phyloP scores from a whole-genome alignment of 2,888 invertebrate species.

The Melieria omissa region DNA sequence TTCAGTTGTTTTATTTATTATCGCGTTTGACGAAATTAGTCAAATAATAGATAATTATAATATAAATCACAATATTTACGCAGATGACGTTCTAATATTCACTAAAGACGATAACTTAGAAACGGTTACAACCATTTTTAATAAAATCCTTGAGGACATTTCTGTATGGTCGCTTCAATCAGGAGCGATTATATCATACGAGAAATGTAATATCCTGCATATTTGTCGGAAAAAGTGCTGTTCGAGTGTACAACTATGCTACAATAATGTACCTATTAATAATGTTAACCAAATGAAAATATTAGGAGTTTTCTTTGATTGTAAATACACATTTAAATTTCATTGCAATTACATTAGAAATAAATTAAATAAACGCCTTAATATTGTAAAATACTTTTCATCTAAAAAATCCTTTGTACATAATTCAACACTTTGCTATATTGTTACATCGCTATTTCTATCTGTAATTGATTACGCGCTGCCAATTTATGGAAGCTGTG shows the following conservation, averaged over 20 bases:
- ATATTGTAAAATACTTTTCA: no score
- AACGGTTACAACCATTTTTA: constrained; percentile 4
- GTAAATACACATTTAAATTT: constrained; percentile 12
- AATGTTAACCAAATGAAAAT: not conserved
- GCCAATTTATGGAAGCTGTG: constrained; percentile 8
- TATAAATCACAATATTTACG: not conserved
- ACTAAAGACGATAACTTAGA: constrained; percentile 9
- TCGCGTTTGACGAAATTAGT: not conserved
- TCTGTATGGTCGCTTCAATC: constrained; percentile 7
- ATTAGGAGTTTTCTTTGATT: constrained; percentile 7
- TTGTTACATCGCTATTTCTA: not conserved
- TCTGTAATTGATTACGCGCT: constrained; percentile 16
- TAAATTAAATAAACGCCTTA: not conserved
- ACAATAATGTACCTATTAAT: not conserved
- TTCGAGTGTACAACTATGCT: not conserved
- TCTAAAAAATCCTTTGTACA: no score
- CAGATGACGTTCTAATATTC: constrained; percentile 2
- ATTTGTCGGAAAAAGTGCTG: not conserved
- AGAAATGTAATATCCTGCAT: not conserved
- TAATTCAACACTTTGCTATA: no score
- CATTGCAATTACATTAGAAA: constrained; percentile 16
- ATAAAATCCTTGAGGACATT: constrained; percentile 1
- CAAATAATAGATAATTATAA: not conserved
- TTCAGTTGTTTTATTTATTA: constrained; percentile 3
- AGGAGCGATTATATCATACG: not conserved